A percentile compares a stretch with the other conserved stretches of the same genome.
phyloP scores from a whole-genome alignment of 2,888 invertebrate genomes.

The Drosophila acutilabella region DNA sequence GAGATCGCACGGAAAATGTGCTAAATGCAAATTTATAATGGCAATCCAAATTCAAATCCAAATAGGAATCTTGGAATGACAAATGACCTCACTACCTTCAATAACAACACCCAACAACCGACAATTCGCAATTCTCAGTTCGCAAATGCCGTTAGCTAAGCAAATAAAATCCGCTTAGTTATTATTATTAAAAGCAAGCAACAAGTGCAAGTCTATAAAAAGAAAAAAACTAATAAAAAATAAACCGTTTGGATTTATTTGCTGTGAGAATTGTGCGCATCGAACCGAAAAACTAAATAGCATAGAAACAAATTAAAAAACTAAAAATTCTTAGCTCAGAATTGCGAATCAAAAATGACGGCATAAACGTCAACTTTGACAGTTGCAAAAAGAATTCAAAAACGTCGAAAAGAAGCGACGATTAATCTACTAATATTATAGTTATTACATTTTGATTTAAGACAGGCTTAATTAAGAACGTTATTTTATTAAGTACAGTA shows the following conservation, averaged over 20 bases:
- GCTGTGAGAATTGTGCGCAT: slow-evolving; percentile 48
- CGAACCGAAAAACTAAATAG: slow-evolving; percentile 31
- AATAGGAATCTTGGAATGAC: slow-evolving; percentile 54
- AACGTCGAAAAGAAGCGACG: background rate
- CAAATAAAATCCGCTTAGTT: slow-evolving; percentile 57
- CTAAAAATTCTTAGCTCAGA: slow-evolving; percentile 10
- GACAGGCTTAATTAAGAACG: slow-evolving; percentile 32
- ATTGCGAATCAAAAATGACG: slow-evolving; percentile 23
- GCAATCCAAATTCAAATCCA: slow-evolving; percentile 47
- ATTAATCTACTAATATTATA: slow-evolving; percentile 23
- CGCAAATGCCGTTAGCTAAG: slow-evolving; percentile 59
- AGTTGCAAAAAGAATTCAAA: slow-evolving; percentile 39
- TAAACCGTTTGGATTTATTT: slow-evolving; percentile 57
- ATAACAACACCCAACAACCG: background rate
- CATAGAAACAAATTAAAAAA: slow-evolving; percentile 4
- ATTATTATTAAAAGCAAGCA: slow-evolving; percentile 12
- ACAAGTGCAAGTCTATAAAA: slow-evolving; percentile 27
- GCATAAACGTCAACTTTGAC: slow-evolving; percentile 55
- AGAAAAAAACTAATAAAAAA: slow-evolving; percentile 11
- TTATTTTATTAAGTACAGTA: slow-evolving; percentile 14
- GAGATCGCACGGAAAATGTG: slow-evolving; percentile 59
- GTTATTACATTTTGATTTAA: slow-evolving; percentile 39
- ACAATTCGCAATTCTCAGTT: background rate
- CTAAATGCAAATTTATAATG: slow-evolving; percentile 67
- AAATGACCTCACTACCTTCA: slow-evolving; percentile 60